Base-by-base conservation (phyloP, 2,888 invertebrate genomes). In the Pycnomerus fuliginosus region DNA sequence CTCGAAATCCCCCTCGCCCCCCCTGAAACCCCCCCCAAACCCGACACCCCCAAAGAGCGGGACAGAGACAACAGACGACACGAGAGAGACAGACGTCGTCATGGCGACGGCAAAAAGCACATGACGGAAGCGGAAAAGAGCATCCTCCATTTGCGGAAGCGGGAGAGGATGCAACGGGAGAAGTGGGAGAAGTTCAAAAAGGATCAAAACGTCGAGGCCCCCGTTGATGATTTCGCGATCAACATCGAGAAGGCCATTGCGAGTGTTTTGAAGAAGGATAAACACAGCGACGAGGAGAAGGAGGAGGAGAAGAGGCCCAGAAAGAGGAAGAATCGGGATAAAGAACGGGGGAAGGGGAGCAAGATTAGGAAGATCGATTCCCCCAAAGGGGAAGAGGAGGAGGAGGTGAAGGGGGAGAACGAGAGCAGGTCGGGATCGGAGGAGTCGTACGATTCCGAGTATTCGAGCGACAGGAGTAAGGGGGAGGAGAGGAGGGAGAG, bases 211-310 rank as follows among this genome's bases (percentile, higher is more conserved):
- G 3, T 45, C 4, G 60, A 60, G 13, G 32, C 46, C n/a, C 23
- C 50, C 31, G 44, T 30, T 11, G 40, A 89, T 66, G 89, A 90
- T 73, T 88, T 86, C 75, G 88, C 87, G 11, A 82, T 83, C 33
- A 84, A 81, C 61, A 82, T 90, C 55, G 88, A 89, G 69, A 86
- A 87, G 66, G 85, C 87, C 7, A 82, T 90, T 50, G 82, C 84
- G 42, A 85, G 82, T 46, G 87, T 82, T 4, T 73, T 90, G 66
- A 58, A 85, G 55, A 87, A 84, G 66, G 83, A 82, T 55, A 64
- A 62, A 43, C 74, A 76, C 10, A 57, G 52, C 2, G 60, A 58
- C 32, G 75, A 76, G 36, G 74, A 61, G 5, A 61, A 65, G 40
- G 62, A 74, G 13, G 77, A 78, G 38, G 70, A 70, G 31, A 78